Evolutionary conservation across 2,888 invertebrate species (phyloP), one percentile per base, ranked within the genome.

Genomic region (Emmelina monodactyla): DNA sequence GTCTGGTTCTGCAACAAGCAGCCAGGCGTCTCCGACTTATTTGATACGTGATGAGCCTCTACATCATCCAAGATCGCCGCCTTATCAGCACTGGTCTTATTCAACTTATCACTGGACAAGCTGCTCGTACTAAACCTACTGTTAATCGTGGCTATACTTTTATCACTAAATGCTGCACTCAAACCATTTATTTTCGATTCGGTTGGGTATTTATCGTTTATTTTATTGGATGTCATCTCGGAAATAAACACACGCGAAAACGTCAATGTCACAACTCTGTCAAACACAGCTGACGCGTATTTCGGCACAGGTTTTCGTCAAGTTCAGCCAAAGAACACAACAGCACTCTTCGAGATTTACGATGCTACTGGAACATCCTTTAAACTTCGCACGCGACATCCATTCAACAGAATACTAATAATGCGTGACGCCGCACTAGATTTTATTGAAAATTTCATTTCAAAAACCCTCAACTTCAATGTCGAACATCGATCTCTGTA

Each of bases 31-130:
- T 79, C 78, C 11, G 58, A 58, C 44, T 63, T 73, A 7, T 66
- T 68, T 22, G 76, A 55, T 35, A 76, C 49, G 50, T 76, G 64
- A 33, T 76, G 63, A 14, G 61, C 66, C 40, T 79, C 79, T 11
- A 70, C 62, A 62, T 79, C 76, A 44, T 75, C 71, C 49, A 79
- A 49, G 36, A 79, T 79, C 16, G 78, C 79, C 5, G 75, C 69
- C 9, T 76, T 63, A 49, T 79, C 79, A 33, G 67, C 70, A 45
- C 75, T 73, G 12, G 59, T 55, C 51, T 73, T 65, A 45, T 72
- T 76, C 50, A 79, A 69, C 57, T 79, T 79, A 65, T 79, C 79
- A 71, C 75, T 72, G 25, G 79, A 78, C 47, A 79, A 64, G 70
- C 79, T 79, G 44, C 70, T 78, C 22, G 78, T 75, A 38, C 73